Base-by-base conservation (phyloP, 2,888 invertebrate species). In the Rhagonycha fulva region DNA sequence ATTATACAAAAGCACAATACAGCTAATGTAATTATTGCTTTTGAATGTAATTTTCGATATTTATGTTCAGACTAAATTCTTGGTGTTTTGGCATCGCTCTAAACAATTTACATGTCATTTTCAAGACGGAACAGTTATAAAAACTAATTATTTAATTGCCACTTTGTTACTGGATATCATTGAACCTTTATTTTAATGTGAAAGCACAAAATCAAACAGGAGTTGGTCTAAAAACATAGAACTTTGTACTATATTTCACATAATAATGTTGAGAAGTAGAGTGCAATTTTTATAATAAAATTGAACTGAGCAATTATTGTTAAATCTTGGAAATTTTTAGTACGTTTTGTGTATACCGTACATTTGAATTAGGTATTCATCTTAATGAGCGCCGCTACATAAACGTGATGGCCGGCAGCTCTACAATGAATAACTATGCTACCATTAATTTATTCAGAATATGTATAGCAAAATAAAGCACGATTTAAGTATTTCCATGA, bases 361-460 rank as follows among this genome's bases (percentile, higher is more conserved):
- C 80, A 83, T 82, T 80, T 82, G 82, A 82, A 83, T 84, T 83
- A 83, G 82, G 81, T 82, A 83, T 83, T 82, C 81, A 79, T 76
- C 82, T 82, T 83, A 84, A 83, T 83, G 84, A 83, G 83, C 81
- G 78, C 77, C 79, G 80, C 76, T 80, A 78, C 62, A 72, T 70
- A 75, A 78, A 78, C 84, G 84, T 84, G 84, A 84, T 82, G 75
- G 84, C 84, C 84, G 74, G 76, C 79, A 82, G 84, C 82, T 79
- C 76, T 76, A 80, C 77, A 80, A 83, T 82, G 83, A 83, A 83
- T 82, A 80, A 81, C 82, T 82, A 81, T 78, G 83, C 83, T 84
- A 84, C 84, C 82, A 83, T 84, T 83, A 83, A 83, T 83, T 66
- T 66, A 66, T 66, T 81, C 82, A 80, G 79, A 76, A 81, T 47